phyloP scores from a whole-genome alignment of 1,140 invertebrate genomes.

The Euwallacea similis region DNA sequence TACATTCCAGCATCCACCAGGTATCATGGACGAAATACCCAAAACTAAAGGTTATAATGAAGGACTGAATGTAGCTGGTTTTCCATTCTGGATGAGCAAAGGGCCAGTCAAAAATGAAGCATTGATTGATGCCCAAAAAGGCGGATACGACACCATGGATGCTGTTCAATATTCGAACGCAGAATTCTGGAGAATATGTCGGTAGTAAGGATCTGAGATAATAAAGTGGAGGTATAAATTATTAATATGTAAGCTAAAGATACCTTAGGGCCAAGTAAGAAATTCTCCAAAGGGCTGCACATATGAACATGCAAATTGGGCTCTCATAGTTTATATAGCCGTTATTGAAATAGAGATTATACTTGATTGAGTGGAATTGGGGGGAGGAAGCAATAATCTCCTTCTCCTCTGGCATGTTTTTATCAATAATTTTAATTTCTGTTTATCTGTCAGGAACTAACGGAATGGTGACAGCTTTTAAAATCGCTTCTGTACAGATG shows the following conservation, averaged over 20 bases:
- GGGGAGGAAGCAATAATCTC: not conserved
- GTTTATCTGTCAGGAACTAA: no score
- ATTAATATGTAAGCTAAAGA: not conserved
- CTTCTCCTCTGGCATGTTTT: not conserved
- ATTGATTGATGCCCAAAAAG: slow-evolving; percentile 54
- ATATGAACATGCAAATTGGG: slow-evolving; percentile 28
- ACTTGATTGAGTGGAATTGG: slow-evolving; percentile 6
- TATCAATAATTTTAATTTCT: not conserved
- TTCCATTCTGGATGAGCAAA: slow-evolving; percentile 45
- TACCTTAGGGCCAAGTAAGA: slow-evolving; percentile 23
- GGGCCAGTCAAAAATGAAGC: slow-evolving; percentile 46
- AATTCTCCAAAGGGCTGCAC: slow-evolving; percentile 32
- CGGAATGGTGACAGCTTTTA: no score
- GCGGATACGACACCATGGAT: slow-evolving; percentile 55
- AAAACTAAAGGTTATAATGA: slow-evolving; percentile 52
- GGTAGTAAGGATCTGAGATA: slow-evolving; percentile 20
- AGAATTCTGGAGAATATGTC: slow-evolving; percentile 53
- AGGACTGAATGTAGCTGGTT: slow-evolving; percentile 41
- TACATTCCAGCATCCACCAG: slow-evolving; percentile 59
- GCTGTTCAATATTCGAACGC: slow-evolving; percentile 53
- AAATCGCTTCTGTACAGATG: no score
- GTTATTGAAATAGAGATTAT: slow-evolving; percentile 22
- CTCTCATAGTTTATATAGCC: slow-evolving; percentile 37
- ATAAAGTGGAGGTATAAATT: not conserved
- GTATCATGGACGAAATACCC: slow-evolving; percentile 63